phyloP scores from a whole-genome alignment of 2,888 invertebrate genomes.

The Mythimna ferrago region DNA sequence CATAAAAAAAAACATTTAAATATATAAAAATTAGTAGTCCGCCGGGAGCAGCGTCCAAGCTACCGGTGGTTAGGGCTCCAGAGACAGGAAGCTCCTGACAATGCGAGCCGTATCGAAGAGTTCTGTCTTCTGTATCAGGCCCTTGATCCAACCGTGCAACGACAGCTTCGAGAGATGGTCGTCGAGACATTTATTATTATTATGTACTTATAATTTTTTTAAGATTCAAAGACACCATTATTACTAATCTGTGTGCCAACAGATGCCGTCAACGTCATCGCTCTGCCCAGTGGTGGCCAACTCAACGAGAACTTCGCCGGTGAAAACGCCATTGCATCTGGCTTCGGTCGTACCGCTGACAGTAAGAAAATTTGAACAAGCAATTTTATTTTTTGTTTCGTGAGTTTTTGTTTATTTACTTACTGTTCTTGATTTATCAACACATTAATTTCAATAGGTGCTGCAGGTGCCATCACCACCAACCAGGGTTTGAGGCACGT shows the following conservation, averaged over 20 bases:
- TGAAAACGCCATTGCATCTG: conserved; percentile 73
- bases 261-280: conserved; percentile 67
- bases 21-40: too few relatives aligned
- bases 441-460: conserved; percentile 7
- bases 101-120: too few relatives aligned
- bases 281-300: conserved; percentile 69
- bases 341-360: conserved; percentile 72
- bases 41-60: too few relatives aligned
- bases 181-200: too few relatives aligned
- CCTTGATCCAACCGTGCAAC: too few relatives aligned
- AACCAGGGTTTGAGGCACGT: conserved; percentile 41
- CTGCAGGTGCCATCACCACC: not conserved
- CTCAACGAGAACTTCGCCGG: conserved; percentile 68
- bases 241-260: conserved; percentile 1
- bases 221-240: too few relatives aligned
- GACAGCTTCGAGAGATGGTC: too few relatives aligned
- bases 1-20: too few relatives aligned
- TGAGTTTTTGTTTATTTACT: not conserved
- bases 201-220: too few relatives aligned
- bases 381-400: not conserved
- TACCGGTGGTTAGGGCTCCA: too few relatives aligned
- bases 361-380: conserved; percentile 9
- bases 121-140: too few relatives aligned
- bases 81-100: too few relatives aligned
- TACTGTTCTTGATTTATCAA: not conserved